Evolutionary conservation across 1,140 invertebrate genomes (phyloP).

Genomic region (Piezodorus guildinii): DNA sequence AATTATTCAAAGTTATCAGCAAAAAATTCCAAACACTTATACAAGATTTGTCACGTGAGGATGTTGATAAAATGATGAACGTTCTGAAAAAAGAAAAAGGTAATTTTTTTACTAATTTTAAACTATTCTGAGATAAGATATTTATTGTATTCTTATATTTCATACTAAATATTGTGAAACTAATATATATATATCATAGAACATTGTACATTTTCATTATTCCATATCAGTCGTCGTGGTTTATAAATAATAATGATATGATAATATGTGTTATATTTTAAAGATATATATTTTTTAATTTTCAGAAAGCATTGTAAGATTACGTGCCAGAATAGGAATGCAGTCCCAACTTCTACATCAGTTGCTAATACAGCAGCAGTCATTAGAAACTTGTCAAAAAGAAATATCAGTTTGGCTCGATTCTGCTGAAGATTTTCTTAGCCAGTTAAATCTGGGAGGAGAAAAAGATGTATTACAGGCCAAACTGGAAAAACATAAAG

Average conservation of each 20-base stretch:
- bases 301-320: constrained; percentile 62
- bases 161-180: no score
- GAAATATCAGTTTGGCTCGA: constrained; percentile 79
- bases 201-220: no score
- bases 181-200: no score
- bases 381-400: constrained; percentile 70
- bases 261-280: no score
- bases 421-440: constrained; percentile 62
- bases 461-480: constrained; percentile 59
- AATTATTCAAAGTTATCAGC: constrained; percentile 76
- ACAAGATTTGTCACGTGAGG: constrained; percentile 76
- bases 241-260: no score
- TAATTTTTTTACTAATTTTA: constrained; percentile 15
- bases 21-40: constrained; percentile 83
- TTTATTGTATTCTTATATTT: no score
- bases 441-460: constrained; percentile 46
- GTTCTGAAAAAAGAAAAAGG: constrained; percentile 76
- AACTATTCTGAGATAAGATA: no score
- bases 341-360: constrained; percentile 71
- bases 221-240: no score
- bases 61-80: constrained; percentile 81
- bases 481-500: constrained; percentile 70
- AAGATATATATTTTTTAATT: not conserved
- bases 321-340: constrained; percentile 65
- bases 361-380: constrained; percentile 78